Percentiles rank a stretch among this genome's conserved stretches.
Evolutionary conservation across 2,888 invertebrate species (phyloP).

Genomic region (Siphonodentalium dalli): DNA sequence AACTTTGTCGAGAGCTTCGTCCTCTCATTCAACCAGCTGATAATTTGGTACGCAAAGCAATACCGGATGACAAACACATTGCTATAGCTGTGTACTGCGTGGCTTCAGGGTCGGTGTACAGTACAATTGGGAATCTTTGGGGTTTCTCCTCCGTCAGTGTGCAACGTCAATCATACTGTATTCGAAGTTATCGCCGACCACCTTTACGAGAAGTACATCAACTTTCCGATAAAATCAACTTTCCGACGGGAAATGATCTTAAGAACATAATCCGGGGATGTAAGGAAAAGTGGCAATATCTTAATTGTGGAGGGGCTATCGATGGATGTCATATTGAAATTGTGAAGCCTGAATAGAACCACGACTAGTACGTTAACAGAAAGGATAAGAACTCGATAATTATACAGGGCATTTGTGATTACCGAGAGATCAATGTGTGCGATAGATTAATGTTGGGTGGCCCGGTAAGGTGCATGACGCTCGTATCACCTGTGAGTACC

Average conservation of each 20-base stretch:
- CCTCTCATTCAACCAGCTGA: too few relatives aligned
- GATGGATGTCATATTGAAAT: constrained; percentile 8
- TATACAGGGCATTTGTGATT: constrained; percentile 11
- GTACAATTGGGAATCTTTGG: too few relatives aligned
- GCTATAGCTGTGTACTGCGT: too few relatives aligned
- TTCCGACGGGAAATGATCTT: constrained; percentile 4
- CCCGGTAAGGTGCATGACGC: constrained; percentile 4
- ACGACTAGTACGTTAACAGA: constrained; percentile 7
- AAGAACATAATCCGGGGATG: constrained; percentile 6
- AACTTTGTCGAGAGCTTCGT: too few relatives aligned
- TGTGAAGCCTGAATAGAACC: neutral
- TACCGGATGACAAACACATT: too few relatives aligned
- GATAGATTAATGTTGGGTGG: constrained; percentile 6
- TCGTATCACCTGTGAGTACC: too few relatives aligned
- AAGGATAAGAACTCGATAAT: constrained; percentile 6
- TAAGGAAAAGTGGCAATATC: constrained; percentile 10
- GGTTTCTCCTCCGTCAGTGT: too few relatives aligned
- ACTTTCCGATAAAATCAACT: too few relatives aligned
- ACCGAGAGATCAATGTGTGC: neutral
- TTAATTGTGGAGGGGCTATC: constrained; percentile 9
- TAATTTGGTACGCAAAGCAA: too few relatives aligned
- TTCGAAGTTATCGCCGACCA: too few relatives aligned
- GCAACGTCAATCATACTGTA: too few relatives aligned
- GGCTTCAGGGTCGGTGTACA: too few relatives aligned
- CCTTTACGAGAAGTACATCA: constrained; percentile 3